A percentile compares a stretch with the other conserved stretches of the same genome.
phyloP scores from a whole-genome alignment of 2,888 invertebrate genomes.

The Drosophila cognata region DNA sequence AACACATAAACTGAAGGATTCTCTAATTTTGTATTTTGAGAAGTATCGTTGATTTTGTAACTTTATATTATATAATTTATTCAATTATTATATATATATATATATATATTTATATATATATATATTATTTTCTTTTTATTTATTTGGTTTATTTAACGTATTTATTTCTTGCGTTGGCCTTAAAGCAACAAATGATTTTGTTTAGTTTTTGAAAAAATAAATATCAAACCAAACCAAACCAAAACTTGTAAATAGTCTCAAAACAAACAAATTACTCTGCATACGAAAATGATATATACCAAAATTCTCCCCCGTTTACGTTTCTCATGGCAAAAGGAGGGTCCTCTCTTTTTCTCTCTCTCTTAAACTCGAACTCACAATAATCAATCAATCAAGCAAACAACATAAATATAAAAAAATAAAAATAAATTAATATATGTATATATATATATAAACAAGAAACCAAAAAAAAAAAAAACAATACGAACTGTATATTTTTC shows the following conservation, averaged over 20 bases:
- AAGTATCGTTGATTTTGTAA: constrained; percentile 45
- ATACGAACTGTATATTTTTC: constrained; percentile 66
- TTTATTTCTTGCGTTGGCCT: constrained; percentile 31
- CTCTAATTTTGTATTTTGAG: constrained; percentile 43
- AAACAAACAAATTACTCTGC: constrained; percentile 73
- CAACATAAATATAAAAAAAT: constrained; percentile 28
- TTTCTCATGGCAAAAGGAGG: constrained; percentile 78
- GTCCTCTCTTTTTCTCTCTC: constrained; percentile 78
- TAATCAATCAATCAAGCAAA: constrained; percentile 24
- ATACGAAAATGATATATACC: constrained; percentile 65
- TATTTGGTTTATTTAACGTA: constrained; percentile 16
- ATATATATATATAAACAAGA: constrained; percentile 59
- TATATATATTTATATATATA: not conserved
- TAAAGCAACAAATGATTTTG: constrained; percentile 50
- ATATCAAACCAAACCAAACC: constrained; percentile 47
- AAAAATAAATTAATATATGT: constrained; percentile 29
- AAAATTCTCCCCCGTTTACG: constrained; percentile 68
- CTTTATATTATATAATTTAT: constrained; percentile 35
- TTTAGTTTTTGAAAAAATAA: constrained; percentile 35
- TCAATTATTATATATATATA: constrained; percentile 6
- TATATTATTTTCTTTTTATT: constrained; percentile 5
- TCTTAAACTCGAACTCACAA: constrained; percentile 56
- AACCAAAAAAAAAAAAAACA: constrained; percentile 44
- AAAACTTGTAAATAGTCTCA: constrained; percentile 82
- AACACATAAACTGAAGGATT: constrained; percentile 59